Base-by-base conservation (phyloP, 1,140 invertebrate genomes). In the Drosophila guanche region DNA sequence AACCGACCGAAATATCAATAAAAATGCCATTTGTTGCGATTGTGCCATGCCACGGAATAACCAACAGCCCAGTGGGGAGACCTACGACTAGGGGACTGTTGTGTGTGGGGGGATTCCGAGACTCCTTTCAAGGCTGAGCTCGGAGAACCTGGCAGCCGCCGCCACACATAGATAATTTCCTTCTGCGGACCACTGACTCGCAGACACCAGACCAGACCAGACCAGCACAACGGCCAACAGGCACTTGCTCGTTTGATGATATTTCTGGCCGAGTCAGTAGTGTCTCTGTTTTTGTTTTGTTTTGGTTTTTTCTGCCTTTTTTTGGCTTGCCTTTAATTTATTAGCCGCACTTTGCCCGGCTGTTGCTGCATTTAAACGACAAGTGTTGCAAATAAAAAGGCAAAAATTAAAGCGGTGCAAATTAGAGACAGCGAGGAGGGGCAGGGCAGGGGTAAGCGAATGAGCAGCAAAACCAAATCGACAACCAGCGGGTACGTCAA, bases 321-420 rank as follows among this genome's bases (percentile, higher is more conserved):
- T 61, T 79, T 68, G 60, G 63, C 67, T 71, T 61, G 56, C 56
- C 56, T 63, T 88, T 88, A 88, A 88, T 88, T 88, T 88, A 88
- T 88, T 88, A 75, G 84, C 83, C 80, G 81, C 83, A 88, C 83
- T 86, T 86, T 88, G 79, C 55, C 50, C 37, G 51, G 67, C 46
- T 55, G 53, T 25, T 56, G 67, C 41, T 75, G 83, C 81, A 83
- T 86, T 86, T 88, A 86, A 86, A 79, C 83, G 83, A 86, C 83
- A 86, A 86, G 78, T 86, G 83, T 86, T 86, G 83, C 83, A 86
- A 86, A 86, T 83, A 86, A 86, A 86, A 89, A 83, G 75, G 70
- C 53, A 73, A 86, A 88, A 83, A 86, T 86, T 86, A 86, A 86
- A 83, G 83, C 78, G 78, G 52, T 79, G 83, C 84, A 79, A 78